A percentile compares a stretch with the other conserved stretches of the same genome.
phyloP scores from a whole-genome alignment of 2,888 invertebrate genomes.

The Papilio protenor region DNA sequence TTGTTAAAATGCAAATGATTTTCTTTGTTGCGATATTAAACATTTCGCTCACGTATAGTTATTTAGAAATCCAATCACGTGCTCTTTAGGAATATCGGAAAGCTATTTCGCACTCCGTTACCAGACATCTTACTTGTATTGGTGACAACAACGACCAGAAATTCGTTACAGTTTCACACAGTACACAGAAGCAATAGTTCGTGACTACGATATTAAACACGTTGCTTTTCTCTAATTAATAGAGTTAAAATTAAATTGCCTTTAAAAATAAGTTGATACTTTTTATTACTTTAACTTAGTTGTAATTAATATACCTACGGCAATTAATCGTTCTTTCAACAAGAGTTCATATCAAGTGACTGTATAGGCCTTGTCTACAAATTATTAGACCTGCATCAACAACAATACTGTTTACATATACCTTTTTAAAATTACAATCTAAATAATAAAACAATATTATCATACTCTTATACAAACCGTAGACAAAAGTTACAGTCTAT shows the following conservation, averaged over 20 bases:
- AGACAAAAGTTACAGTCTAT: neutral
- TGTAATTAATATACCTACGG: too few relatives aligned
- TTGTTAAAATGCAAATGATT: constrained; percentile 38
- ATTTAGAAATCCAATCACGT: constrained; percentile 40
- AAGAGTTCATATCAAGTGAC: too few relatives aligned
- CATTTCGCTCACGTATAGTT: constrained; percentile 34
- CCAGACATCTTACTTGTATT: constrained; percentile 26
- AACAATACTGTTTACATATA: too few relatives aligned
- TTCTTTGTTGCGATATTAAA: constrained; percentile 31
- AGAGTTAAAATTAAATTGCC: neutral
- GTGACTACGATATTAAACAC: neutral
- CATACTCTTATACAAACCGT: neutral
- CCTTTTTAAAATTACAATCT: neutral
- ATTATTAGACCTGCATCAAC: too few relatives aligned
- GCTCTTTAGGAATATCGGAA: constrained; percentile 39
- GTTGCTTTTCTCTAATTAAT: neutral
- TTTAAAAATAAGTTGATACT: neutral
- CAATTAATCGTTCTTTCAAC: too few relatives aligned
- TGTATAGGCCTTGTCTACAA: too few relatives aligned
- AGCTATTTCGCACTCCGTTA: constrained; percentile 37
- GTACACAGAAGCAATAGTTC: neutral
- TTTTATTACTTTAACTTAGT: too few relatives aligned
- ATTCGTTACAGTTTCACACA: neutral
- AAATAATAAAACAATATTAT: neutral
- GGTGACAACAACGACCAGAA: constrained; percentile 25